A percentile compares a stretch with the other conserved stretches of the same genome.
Evolutionary conservation across 2,888 invertebrate species (phyloP).

Genomic region (Synergus gifuensis): DNA sequence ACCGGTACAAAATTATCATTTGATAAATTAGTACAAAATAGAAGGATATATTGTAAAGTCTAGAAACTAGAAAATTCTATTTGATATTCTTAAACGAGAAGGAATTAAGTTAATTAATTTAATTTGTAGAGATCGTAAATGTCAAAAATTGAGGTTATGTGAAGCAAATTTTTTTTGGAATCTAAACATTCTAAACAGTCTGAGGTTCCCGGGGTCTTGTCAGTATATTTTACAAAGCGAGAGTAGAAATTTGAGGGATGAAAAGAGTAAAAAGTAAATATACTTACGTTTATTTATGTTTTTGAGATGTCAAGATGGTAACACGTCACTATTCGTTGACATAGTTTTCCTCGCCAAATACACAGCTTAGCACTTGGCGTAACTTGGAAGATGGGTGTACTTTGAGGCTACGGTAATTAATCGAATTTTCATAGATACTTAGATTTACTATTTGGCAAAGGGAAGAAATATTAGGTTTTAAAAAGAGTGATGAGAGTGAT

Average conservation of each 20-base stretch:
- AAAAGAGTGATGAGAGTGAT: neutral
- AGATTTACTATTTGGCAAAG: neutral
- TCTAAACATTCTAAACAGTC: neutral
- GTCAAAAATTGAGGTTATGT: conserved; percentile 10
- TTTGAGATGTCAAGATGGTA: conserved; percentile 70
- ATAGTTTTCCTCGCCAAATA: conserved; percentile 62
- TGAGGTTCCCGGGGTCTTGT: neutral
- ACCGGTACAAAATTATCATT: neutral
- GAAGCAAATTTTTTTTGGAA: neutral
- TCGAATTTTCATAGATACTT: neutral
- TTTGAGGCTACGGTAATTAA: neutral
- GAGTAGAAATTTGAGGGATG: neutral
- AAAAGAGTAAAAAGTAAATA: neutral
- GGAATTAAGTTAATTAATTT: neutral
- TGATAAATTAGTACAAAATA: neutral
- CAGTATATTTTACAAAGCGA: neutral
- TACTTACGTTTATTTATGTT: conserved; percentile 67
- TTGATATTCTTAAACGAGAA: neutral
- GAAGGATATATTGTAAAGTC: neutral
- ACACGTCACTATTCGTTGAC: conserved; percentile 70
- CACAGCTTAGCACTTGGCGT: neutral
- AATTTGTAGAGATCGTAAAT: neutral
- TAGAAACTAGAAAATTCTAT: neutral
- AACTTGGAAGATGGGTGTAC: neutral
- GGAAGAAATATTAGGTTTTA: neutral